Evolutionary conservation across 2,888 invertebrate genomes (phyloP).

Genomic region (Hecatera dysodea): DNA sequence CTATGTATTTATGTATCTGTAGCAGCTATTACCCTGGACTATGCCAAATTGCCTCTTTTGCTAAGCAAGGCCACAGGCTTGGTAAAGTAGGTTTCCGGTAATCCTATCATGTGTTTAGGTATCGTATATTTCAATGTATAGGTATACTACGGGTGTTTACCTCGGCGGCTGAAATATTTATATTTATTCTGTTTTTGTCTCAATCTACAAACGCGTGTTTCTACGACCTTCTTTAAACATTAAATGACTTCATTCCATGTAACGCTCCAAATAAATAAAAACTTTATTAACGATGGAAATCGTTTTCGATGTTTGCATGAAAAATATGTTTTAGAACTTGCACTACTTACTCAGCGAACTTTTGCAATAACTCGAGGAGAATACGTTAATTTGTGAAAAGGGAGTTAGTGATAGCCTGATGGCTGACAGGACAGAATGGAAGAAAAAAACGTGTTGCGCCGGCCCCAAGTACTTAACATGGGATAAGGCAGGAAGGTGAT

Average conservation of each 20-base stretch:
- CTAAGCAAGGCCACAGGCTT: conserved; percentile 39
- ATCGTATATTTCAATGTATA: conserved; percentile 26
- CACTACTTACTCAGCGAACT: conserved; percentile 18
- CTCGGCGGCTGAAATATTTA: conserved; percentile 19
- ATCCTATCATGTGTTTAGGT: conserved; percentile 35
- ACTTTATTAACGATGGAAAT: conserved; percentile 10
- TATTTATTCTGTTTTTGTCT: conserved; percentile 29
- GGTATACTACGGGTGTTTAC: conserved; percentile 22
- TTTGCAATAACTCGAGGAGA: conserved; percentile 29
- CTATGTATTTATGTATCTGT: conserved; percentile 14
- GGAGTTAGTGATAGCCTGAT: too few relatives aligned
- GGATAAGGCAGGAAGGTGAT: too few relatives aligned
- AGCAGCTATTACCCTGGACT: conserved; percentile 35
- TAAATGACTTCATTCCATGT: conserved; percentile 30
- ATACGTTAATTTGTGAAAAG: conserved; percentile 27
- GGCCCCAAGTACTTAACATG: too few relatives aligned
- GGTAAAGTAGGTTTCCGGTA: conserved; percentile 47
- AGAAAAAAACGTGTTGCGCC: too few relatives aligned
- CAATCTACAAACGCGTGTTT: conserved; percentile 17
- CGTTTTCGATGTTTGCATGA: conserved; percentile 7
- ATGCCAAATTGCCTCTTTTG: conserved; percentile 52
- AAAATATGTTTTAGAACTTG: conserved; percentile 16
- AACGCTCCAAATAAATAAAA: conserved; percentile 40
- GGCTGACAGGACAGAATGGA: too few relatives aligned
- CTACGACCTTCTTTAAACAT: conserved; percentile 20